Evolutionary conservation across 2,797 vertebrate genomes (phyloP), one percentile per base, ranked within the genome.

Genomic region (Nannoperca obscura): DNA sequence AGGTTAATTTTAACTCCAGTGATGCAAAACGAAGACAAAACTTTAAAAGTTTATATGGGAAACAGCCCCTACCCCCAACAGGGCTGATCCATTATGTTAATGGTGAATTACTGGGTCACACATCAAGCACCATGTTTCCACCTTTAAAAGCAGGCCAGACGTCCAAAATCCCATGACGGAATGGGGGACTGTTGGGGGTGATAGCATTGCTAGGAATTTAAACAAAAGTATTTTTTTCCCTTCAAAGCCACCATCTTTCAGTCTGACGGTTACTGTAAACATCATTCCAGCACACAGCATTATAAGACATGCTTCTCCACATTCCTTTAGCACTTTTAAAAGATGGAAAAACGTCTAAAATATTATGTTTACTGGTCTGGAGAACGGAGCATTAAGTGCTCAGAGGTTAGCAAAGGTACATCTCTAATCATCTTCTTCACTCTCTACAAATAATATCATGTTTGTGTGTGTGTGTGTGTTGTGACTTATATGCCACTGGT

Each of bases 261-360:
- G 93, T 68, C 91, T 95, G 95, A 96, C 94, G 92, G 93, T 87
- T 95, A 86, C 92, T 95, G 94, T 96, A 96, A 96, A 96, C 95
- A 96, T 90, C 93, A 93, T 94, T 94, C 93, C 93, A 90, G 91
- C 85, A 78, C 91, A 84, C 92, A 83, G 92, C 91, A 91, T 94
- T 94, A 92, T 91, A 89, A 94, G 91, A 92, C 94, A 90, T 91
- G 92, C 94, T 91, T 91, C 87, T 88, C 91, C 85, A 83, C 94
- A 95, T 95, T 95, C 95, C 92, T 94, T 58, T 30, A 72, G 81
- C 71, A 64, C 90, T 91, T 91, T 94, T 86, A 89, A 87, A 92
- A 90, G 82, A 86, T 71, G 74, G 73, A 91, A 88, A 91, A 84
- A 88, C 77, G 76, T 82, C 79, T 90, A 66, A 89, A 91, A 91